These are phyloP conservation scores for Brachycybe producta DNA, from an alignment of 2,888 invertebrate genomes.

Conservation along the genomic window DNA sequence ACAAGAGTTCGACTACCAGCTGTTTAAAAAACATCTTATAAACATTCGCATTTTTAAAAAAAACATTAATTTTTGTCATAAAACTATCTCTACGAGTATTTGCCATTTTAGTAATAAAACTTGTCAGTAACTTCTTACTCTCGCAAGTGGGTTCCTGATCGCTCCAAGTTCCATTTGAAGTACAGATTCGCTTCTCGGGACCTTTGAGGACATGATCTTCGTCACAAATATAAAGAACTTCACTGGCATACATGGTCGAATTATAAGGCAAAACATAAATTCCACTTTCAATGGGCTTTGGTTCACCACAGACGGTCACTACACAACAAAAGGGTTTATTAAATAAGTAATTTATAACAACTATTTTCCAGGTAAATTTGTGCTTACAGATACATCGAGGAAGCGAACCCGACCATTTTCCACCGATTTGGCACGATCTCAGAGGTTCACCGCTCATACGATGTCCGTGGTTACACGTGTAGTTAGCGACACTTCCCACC, in stretches of 20 bases:
- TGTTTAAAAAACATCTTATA: too few species aligned
- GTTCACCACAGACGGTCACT: conserved; percentile 53
- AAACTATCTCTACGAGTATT: too few species aligned
- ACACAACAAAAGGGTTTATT: conserved; percentile 1
- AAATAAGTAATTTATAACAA: neutral
- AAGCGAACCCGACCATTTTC: conserved; percentile 58
- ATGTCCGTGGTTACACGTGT: conserved; percentile 68
- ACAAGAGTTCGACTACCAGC: too few species aligned
- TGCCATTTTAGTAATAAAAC: too few species aligned
- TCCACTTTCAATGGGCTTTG: conserved; percentile 67
- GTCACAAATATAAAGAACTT: conserved; percentile 33
- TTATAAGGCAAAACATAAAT: conserved; percentile 60
- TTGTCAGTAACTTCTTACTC: too few species aligned
- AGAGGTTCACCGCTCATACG: conserved; percentile 69
- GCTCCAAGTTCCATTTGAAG: conserved; percentile 74
- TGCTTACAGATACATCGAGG: conserved; percentile 56
- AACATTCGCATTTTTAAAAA: too few species aligned
- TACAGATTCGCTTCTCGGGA: conserved; percentile 54
- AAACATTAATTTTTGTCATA: too few species aligned
- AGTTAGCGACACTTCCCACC: conserved; percentile 59
- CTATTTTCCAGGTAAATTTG: neutral
- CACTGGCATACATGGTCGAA: conserved; percentile 33
- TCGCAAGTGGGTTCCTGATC: conserved; percentile 74
- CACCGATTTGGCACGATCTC: conserved; percentile 70
- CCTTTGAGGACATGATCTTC: conserved; percentile 65